Evolutionary conservation across 2,113 vertebrate genomes (phyloP), one percentile per base, ranked within the genome.

Genomic region (Bufo bufo): DNA sequence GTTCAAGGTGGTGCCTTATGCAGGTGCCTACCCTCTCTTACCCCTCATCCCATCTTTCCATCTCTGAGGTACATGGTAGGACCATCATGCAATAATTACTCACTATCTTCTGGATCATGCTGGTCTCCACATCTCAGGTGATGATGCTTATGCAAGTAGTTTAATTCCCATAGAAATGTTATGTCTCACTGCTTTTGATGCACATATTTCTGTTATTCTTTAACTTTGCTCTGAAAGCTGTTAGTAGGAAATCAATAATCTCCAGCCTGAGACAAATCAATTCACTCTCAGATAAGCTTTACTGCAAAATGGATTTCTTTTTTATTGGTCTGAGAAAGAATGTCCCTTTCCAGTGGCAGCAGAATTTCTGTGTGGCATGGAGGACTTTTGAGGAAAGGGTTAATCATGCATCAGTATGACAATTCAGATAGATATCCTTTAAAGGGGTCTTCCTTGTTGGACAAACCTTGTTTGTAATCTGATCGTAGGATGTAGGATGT

Each of bases 261-360:
- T 77, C 49, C 86, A 77, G 17, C 74, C 87, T 58, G 81, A 84
- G 72, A 89, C 59, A 12, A 77, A 89, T 89, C 72, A 78, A 89
- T 89, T 89, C 81, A 61, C 23, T 84, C 59, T 89, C 54, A 74
- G 72, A 84, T 89, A 89, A 89, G 87, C 81, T 56, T 50, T 75
- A 33, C 87, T 58, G 87, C 81, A 89, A 89, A 89, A 89, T 84
- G 80, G 81, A 89, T 77, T 82, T 84, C 56, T 43, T 84, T 87
- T 83, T 75, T 77, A 88, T 84, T 84, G 81, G 80, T 66, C 80
- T 54, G 47, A 88, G 69, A 43, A 61, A 83, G 23, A 83, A 79
- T 81, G 69, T 82, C 69, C 56, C 45, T 66, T 77, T 84, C 16
- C 81, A 56, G 80, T 50, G 13, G 4, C 47, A 77, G 69, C 43